Conservation (phyloP, 2,797 vertebrate genomes). For the Fistularia tabacaria region DNA sequence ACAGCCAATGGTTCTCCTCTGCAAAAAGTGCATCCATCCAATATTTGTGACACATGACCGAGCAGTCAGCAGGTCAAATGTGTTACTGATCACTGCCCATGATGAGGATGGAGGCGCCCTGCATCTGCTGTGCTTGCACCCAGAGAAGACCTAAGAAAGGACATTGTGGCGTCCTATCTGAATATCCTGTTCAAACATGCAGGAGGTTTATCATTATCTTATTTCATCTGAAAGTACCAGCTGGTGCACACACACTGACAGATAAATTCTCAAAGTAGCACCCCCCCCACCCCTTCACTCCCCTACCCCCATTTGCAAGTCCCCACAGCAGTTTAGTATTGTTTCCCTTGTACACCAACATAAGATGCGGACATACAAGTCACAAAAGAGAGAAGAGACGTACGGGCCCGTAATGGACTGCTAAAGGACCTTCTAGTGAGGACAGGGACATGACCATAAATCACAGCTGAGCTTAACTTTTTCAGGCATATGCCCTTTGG, state of each 20-base stretch:
- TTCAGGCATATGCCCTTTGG: too few relatives aligned
- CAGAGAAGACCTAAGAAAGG: constrained; percentile 55
- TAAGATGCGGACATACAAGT: constrained; percentile 3
- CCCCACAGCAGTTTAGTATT: constrained; percentile 14
- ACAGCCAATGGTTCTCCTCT: constrained; percentile 22
- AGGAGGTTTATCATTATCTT: constrained; percentile 14
- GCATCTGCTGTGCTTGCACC: constrained; percentile 63
- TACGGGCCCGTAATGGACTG: too few relatives aligned
- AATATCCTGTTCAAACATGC: constrained; percentile 6
- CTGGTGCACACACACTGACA: constrained; percentile 16
- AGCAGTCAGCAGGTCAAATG: constrained; percentile 61
- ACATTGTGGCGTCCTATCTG: constrained; percentile 12
- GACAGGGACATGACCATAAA: too few relatives aligned
- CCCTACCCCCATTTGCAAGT: neutral
- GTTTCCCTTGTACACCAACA: constrained; percentile 8
- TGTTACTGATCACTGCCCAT: constrained; percentile 61
- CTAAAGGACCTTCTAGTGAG: too few relatives aligned
- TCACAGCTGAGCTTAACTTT: neutral
- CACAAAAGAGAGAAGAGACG: constrained; percentile 2
- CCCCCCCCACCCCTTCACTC: constrained; percentile 36
- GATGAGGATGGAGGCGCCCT: constrained; percentile 42
- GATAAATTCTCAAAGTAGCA: constrained; percentile 7
- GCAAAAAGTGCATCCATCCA: constrained; percentile 43
- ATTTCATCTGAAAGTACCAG: constrained; percentile 22
- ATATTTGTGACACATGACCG: constrained; percentile 49